A percentile compares a stretch with the other conserved stretches of the same genome.
Evolutionary conservation across 1,140 invertebrate genomes (phyloP).

Genomic region (Drosophila gunungcola): DNA sequence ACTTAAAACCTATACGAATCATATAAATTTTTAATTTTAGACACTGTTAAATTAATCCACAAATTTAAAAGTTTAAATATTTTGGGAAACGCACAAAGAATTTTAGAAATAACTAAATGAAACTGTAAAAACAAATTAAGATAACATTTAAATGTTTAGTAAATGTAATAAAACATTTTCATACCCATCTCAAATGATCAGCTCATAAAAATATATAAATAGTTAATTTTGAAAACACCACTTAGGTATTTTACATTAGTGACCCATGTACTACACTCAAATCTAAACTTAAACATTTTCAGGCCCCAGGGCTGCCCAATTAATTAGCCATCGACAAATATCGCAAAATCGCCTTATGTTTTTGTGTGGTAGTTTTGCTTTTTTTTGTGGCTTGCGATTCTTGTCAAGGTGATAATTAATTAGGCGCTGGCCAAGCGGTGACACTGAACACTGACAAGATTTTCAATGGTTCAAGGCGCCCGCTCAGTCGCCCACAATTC

Average conservation of each 20-base stretch:
- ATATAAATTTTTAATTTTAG: too few relatives aligned
- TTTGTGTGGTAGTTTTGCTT: slow-evolving; percentile 2
- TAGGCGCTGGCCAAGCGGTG: slow-evolving; percentile 38
- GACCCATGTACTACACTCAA: neutral
- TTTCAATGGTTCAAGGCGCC: slow-evolving; percentile 55
- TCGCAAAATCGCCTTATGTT: slow-evolving; percentile 49
- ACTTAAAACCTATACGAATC: too few relatives aligned
- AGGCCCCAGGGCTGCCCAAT: slow-evolving; percentile 31
- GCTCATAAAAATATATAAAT: too few relatives aligned
- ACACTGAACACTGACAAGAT: slow-evolving; percentile 62
- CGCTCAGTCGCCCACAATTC: slow-evolving; percentile 39
- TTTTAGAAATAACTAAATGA: too few relatives aligned
- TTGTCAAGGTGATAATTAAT: slow-evolving; percentile 61
- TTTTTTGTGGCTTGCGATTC: slow-evolving; percentile 39
- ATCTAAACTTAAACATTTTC: slow-evolving; percentile 17
- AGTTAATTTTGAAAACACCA: neutral
- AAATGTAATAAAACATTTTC: too few relatives aligned
- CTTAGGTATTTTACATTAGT: neutral
- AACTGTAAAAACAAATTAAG: too few relatives aligned
- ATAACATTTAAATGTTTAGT: too few relatives aligned
- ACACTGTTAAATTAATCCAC: neutral
- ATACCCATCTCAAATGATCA: too few relatives aligned
- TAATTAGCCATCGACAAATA: slow-evolving; percentile 52
- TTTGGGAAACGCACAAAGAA: too few relatives aligned
- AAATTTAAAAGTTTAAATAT: too few relatives aligned